Evolutionary conservation across 2,888 invertebrate species (phyloP), one percentile per base, ranked within the genome.

Genomic region (Catocala nupta): DNA sequence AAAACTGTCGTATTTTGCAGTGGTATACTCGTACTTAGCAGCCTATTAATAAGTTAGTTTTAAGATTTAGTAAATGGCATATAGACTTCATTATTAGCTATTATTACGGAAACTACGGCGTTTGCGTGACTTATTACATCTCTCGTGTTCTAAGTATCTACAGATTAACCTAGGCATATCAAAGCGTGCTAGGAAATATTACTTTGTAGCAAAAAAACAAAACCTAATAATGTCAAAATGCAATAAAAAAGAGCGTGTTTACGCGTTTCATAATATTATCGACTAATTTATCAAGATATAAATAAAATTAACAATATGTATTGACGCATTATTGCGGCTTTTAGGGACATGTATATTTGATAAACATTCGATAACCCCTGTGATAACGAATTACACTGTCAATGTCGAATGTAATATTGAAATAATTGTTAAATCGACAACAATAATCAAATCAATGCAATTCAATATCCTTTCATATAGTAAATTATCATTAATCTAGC

Each of bases 281-380:
- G n/a, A 33, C 0, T 33, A 49, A 33, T 33, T 49, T 49, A 49
- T 49, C 49, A 49, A 34, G 34, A 33, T 49, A 34, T 47, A 47
- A 13, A 47, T 47, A 47, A 34, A 34, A 33, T 25, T 8, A 49
- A 49, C 10, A 25, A 34, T 11, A n/a, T 34, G 49, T 33, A 34
- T 33, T 34, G 49, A 25, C 5, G 49, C 47, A 49, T 34, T 33
- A 49, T 33, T 49, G 48, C 9, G 49, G 47, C 16, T 47, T 47
- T 25, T 10, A 33, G 34, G 10, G 12, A 7, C 7, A n/a, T n/a
- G 34, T 34, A 5, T 48, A 48, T n/a, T 33, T 5, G 49, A 49
- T 33, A 49, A 49, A 48, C 4, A 12, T 5, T 45, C 45, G 45
- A 10, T 45, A 45, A 45, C 12, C 45, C 45, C 3, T 6, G 5